A percentile compares a stretch with the other conserved stretches of the same genome.
These are phyloP conservation scores for Myotis vivesi DNA, from an alignment of 2,797 vertebrate genomes.

Conservation along the genomic window DNA sequence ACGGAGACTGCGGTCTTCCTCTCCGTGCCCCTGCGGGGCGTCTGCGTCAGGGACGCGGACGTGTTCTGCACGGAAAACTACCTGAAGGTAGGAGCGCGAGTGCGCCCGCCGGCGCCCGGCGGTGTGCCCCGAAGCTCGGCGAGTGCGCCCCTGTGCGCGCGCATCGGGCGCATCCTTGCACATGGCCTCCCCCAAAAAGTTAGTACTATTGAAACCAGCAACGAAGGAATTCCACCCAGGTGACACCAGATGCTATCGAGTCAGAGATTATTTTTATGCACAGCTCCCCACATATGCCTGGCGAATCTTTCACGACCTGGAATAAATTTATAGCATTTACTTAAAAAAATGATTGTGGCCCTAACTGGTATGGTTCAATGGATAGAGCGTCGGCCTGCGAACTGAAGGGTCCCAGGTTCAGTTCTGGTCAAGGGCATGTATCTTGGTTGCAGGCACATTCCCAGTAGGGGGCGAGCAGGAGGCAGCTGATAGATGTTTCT, in stretches of 20 bases:
- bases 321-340: background rate
- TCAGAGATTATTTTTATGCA: background rate
- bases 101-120: background rate
- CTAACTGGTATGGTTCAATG: too few relatives aligned
- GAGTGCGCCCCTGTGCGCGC: fast-evolving
- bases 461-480: too few relatives aligned
- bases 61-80: constrained; percentile 91
- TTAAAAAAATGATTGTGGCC: background rate
- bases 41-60: constrained; percentile 78
- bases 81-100: constrained; percentile 87
- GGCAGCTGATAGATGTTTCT: too few relatives aligned
- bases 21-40: constrained; percentile 88
- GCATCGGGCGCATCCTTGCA: too few relatives aligned
- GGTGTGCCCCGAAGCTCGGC: background rate
- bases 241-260: background rate
- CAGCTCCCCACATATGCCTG: background rate
- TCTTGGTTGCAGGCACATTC: too few relatives aligned
- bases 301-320: background rate
- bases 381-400: too few relatives aligned
- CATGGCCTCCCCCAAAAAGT: background rate
- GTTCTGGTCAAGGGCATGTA: too few relatives aligned
- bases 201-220: background rate
- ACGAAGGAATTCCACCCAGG: background rate
- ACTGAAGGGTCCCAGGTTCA: too few relatives aligned
- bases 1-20: constrained; percentile 85